Evolutionary conservation across 1,140 invertebrate species (phyloP).

Genomic region (Euura saliciscinereae): DNA sequence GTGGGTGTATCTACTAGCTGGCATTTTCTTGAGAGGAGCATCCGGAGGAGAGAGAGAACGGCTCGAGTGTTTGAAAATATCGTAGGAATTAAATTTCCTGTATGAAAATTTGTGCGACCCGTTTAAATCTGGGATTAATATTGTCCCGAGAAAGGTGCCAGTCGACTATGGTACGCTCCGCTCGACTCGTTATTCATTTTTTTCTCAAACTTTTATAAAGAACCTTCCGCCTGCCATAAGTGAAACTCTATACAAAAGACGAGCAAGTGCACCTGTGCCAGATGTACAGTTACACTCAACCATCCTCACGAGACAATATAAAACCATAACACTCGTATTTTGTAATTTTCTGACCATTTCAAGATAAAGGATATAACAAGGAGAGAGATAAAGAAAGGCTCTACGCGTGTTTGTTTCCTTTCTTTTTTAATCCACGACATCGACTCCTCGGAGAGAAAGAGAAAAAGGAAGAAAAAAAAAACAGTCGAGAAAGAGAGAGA

Average conservation of each 20-base stretch:
- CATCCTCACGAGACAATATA: too few relatives aligned
- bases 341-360: too few relatives aligned
- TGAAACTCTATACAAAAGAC: background rate
- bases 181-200: too few relatives aligned
- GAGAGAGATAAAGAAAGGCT: background rate
- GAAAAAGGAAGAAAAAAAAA: background rate
- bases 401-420: background rate
- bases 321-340: too few relatives aligned
- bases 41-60: too few relatives aligned
- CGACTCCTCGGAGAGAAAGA: background rate
- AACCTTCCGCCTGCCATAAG: too few relatives aligned
- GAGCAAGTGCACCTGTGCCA: constrained; percentile 11
- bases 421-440: background rate
- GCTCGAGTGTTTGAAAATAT: too few relatives aligned
- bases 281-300: constrained; percentile 11
- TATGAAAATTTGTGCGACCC: constrained; percentile 21
- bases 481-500: background rate
- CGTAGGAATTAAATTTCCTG: background rate
- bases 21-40: constrained; percentile 17
- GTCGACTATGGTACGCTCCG: background rate
- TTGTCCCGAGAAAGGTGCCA: background rate
- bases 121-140: background rate
- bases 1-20: constrained; percentile 27
- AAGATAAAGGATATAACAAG: too few relatives aligned
- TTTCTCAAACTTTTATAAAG: too few relatives aligned